Percentiles rank a stretch among this genome's conserved stretches.
Conservation (phyloP, 2,797 vertebrate genomes). For the Microctenopoma steveboyesi region DNA sequence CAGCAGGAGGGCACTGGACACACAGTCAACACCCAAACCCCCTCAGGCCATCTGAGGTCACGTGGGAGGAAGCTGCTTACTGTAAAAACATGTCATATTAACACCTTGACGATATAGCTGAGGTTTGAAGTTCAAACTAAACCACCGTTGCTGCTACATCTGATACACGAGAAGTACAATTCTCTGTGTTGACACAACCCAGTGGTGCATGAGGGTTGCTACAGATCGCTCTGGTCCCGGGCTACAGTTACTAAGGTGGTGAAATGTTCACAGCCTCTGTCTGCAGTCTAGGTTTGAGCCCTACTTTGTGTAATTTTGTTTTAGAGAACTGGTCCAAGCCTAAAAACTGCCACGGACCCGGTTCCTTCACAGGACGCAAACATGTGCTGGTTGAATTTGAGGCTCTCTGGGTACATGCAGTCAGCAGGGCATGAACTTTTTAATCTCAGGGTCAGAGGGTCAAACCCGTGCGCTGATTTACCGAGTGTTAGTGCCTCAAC, state of each 20-base stretch:
- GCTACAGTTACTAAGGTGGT: neutral
- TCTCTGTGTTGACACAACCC: neutral
- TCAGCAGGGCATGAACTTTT: slow-evolving; percentile 69
- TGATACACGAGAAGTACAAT: neutral
- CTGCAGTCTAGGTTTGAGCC: too few relatives aligned
- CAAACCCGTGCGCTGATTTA: slow-evolving; percentile 16
- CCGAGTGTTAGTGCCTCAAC: too few relatives aligned
- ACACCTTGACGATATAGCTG: neutral
- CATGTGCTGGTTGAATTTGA: too few relatives aligned
- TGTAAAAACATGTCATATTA: neutral
- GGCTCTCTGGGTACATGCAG: slow-evolving; percentile 21
- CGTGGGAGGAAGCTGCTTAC: slow-evolving; percentile 21
- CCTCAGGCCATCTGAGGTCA: slow-evolving; percentile 18
- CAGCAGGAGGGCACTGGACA: slow-evolving; percentile 28
- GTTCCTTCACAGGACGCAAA: too few relatives aligned
- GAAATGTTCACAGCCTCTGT: slow-evolving; percentile 17
- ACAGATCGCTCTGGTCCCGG: neutral
- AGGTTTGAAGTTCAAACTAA: neutral
- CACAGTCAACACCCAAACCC: slow-evolving; percentile 2
- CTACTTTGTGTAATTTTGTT: too few relatives aligned
- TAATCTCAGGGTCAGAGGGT: slow-evolving; percentile 71
- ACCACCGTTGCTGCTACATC: neutral
- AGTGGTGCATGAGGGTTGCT: neutral
- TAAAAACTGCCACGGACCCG: too few relatives aligned
- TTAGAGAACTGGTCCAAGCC: too few relatives aligned